Evolutionary conservation across 2,113 vertebrate genomes (phyloP).

Genomic region (Conger conger): DNA sequence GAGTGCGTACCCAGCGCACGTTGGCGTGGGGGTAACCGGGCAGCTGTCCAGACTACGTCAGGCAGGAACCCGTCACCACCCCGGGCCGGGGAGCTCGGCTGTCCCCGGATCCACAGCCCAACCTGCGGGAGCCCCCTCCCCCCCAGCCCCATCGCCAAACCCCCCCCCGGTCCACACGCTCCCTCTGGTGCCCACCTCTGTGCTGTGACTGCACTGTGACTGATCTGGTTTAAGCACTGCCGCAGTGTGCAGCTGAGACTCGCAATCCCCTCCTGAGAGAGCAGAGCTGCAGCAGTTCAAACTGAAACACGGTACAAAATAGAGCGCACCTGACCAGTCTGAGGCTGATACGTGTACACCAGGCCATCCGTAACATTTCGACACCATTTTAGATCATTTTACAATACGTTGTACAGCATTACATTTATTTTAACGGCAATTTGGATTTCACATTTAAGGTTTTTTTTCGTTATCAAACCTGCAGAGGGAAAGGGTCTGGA

Average conservation of each 20-base stretch:
- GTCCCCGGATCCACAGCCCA: not conserved
- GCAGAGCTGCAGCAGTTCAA: too few relatives aligned
- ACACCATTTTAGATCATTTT: too few relatives aligned
- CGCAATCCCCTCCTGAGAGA: not conserved
- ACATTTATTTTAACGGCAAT: too few relatives aligned
- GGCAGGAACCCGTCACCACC: not conserved
- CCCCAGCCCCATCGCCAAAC: not conserved
- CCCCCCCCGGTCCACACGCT: not conserved
- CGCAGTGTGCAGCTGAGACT: not conserved
- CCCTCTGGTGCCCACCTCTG: not conserved
- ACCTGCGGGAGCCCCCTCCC: not conserved
- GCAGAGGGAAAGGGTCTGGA: not conserved
- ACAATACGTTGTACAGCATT: too few relatives aligned
- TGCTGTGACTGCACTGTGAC: too few relatives aligned
- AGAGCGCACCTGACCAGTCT: too few relatives aligned
- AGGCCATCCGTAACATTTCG: too few relatives aligned
- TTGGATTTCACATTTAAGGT: not conserved
- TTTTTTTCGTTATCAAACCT: not conserved
- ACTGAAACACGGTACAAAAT: too few relatives aligned
- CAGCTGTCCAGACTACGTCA: slow-evolving; percentile 1
- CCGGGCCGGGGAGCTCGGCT: not conserved
- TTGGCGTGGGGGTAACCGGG: slow-evolving; percentile 11
- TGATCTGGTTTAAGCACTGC: not conserved
- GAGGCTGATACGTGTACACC: too few relatives aligned
- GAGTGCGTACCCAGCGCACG: not conserved